Percentiles rank a stretch among this genome's conserved stretches.
Evolutionary conservation across 2,888 invertebrate species (phyloP).

Genomic region (Chrysolina haemoptera): DNA sequence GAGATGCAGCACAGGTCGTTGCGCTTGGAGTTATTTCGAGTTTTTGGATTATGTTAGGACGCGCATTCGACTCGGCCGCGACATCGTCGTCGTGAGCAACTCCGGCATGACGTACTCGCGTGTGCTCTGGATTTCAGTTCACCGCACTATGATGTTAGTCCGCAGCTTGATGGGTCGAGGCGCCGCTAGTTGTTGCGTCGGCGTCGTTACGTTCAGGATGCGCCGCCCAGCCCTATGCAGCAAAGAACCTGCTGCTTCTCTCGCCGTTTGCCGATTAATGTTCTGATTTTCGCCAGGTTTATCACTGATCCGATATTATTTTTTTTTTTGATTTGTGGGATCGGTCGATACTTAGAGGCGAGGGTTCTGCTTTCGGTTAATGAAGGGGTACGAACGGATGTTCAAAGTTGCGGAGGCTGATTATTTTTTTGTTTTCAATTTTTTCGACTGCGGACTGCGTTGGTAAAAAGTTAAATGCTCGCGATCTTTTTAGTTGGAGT

Average conservation of each 20-base stretch:
- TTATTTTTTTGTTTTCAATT: neutral
- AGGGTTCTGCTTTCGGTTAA: neutral
- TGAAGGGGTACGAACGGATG: neutral
- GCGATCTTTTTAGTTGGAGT: no score
- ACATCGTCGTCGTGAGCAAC: constrained; percentile 31
- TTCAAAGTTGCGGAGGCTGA: neutral
- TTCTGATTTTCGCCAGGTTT: constrained; percentile 54
- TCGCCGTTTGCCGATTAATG: constrained; percentile 56
- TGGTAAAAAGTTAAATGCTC: no score
- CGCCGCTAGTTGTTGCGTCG: constrained; percentile 69
- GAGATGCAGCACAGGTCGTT: constrained; percentile 17
- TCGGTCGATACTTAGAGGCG: constrained; percentile 42
- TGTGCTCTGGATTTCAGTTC: constrained; percentile 64
- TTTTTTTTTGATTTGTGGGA: constrained; percentile 43
- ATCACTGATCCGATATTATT: constrained; percentile 46
- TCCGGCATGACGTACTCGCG: constrained; percentile 51
- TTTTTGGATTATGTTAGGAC: constrained; percentile 22
- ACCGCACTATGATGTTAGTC: constrained; percentile 69
- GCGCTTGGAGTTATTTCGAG: constrained; percentile 31
- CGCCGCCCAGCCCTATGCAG: constrained; percentile 65
- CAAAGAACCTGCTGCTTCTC: constrained; percentile 62
- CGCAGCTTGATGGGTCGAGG: constrained; percentile 69
- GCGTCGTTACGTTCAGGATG: constrained; percentile 64
- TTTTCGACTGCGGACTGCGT: no score
- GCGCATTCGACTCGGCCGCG: constrained; percentile 23